phyloP scores from a whole-genome alignment of 2,888 invertebrate genomes.

The Trissolcus japonicus region DNA sequence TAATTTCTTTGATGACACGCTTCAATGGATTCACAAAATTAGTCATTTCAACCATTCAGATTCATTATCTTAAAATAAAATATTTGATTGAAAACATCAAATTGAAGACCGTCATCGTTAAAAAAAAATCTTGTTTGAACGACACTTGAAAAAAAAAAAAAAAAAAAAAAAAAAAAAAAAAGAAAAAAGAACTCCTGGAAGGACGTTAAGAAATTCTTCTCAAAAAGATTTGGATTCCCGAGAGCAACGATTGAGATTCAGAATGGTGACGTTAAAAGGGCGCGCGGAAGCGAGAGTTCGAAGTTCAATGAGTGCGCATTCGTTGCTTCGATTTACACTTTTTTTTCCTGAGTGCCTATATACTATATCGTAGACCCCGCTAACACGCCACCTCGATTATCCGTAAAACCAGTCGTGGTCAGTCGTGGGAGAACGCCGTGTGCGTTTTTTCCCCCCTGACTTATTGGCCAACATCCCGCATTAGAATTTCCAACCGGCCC shows the following conservation, averaged over 20 bases:
- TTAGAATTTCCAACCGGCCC: conserved; percentile 38
- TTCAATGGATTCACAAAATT: too few relatives aligned
- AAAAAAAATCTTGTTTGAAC: too few relatives aligned
- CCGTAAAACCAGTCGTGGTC: conserved; percentile 47
- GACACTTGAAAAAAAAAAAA: not conserved
- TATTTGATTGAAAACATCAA: too few relatives aligned
- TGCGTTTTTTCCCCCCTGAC: conserved; percentile 18
- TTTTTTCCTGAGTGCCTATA: conserved; percentile 13
- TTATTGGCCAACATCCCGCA: conserved; percentile 49
- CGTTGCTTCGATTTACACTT: conserved; percentile 34
- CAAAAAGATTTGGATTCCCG: conserved; percentile 3
- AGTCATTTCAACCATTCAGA: too few relatives aligned
- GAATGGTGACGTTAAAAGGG: conserved; percentile 15
- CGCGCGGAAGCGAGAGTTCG: conserved; percentile 34
- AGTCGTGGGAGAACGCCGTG: conserved; percentile 65
- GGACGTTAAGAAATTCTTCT: too few relatives aligned
- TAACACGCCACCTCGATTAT: conserved; percentile 66
- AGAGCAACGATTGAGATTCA: conserved; percentile 21
- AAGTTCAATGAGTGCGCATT: conserved; percentile 42
- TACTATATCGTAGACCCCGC: conserved; percentile 54
- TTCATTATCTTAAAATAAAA: too few relatives aligned
- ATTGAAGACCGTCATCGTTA: too few relatives aligned
- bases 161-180: too few relatives aligned
- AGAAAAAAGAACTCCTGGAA: not conserved
- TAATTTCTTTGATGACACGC: not conserved